These are phyloP conservation scores for Cyphomyrus discorhynchus DNA, from an alignment of 2,113 vertebrate species.

Conservation along the genomic window DNA sequence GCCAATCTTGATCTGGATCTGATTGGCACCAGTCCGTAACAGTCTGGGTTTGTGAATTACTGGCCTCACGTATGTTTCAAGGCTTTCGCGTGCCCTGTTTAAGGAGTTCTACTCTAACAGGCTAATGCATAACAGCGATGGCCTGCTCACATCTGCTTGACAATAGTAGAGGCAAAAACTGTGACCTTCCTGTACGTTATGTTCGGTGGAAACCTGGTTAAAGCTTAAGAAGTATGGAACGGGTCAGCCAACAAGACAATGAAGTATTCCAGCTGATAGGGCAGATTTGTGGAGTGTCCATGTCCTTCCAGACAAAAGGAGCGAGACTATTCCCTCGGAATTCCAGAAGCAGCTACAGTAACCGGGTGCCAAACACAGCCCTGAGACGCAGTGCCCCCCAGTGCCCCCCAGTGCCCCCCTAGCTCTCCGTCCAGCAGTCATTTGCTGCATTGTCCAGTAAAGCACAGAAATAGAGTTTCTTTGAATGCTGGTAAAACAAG, in stretches of 20 bases:
- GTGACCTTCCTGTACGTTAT: not conserved
- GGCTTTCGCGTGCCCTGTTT: not conserved
- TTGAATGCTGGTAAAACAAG: not conserved
- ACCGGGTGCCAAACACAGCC: not conserved
- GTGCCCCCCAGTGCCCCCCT: fast-evolving
- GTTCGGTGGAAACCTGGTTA: not conserved
- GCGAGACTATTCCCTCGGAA: not conserved
- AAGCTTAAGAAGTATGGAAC: not conserved
- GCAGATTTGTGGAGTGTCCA: not conserved
- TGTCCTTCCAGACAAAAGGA: not conserved
- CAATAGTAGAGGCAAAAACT: not conserved
- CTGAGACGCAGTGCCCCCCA: not conserved
- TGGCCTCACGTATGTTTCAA: not conserved
- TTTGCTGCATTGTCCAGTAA: not conserved
- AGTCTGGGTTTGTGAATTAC: not conserved
- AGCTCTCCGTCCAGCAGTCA: not conserved
- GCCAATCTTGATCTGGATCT: not conserved
- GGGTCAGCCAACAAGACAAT: not conserved
- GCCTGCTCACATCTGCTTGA: not conserved
- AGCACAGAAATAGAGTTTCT: not conserved
- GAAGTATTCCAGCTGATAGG: not conserved
- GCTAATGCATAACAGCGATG: not conserved
- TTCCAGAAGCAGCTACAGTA: not conserved
- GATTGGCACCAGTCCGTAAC: not conserved
- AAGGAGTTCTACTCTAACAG: not conserved